These are phyloP conservation scores for Acrossocheilus fasciatus DNA, from an alignment of 2,797 vertebrate species.

Conservation along the genomic window DNA sequence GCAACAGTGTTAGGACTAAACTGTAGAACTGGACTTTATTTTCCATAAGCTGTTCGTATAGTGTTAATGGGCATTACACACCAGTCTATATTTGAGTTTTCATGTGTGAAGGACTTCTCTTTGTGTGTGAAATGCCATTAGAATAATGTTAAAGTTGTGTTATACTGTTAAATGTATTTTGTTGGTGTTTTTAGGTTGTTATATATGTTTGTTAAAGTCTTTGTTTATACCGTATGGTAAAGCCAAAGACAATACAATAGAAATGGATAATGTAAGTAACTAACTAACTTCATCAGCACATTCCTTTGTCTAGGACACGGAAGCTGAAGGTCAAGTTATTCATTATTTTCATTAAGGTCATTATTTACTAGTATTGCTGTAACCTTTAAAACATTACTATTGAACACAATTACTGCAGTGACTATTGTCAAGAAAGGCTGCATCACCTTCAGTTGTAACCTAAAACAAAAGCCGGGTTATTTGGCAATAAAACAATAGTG, in stretches of 20 bases:
- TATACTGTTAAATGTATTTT: neutral
- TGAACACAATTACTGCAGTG: neutral
- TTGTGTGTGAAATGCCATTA: neutral
- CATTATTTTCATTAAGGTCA: neutral
- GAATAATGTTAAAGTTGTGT: neutral
- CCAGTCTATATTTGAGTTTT: neutral
- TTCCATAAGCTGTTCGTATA: neutral
- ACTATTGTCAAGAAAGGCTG: neutral
- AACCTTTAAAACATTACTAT: constrained; percentile 1
- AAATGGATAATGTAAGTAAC: neutral
- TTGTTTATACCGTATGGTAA: neutral
- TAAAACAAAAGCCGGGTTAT: neutral
- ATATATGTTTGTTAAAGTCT: neutral
- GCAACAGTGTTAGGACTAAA: neutral
- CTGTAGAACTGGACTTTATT: neutral
- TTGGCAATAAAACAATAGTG: neutral
- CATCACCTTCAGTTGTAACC: neutral
- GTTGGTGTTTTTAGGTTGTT: neutral
- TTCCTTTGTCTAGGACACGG: neutral
- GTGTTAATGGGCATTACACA: neutral
- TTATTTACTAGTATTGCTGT: neutral
- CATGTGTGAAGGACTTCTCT: neutral
- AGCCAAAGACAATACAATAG: neutral
- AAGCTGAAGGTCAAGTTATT: constrained; percentile 4
- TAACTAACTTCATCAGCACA: neutral